These are phyloP conservation scores for Percopsis omiscomaycus DNA, from an alignment of 2,797 vertebrate species.

Conservation along the genomic window DNA sequence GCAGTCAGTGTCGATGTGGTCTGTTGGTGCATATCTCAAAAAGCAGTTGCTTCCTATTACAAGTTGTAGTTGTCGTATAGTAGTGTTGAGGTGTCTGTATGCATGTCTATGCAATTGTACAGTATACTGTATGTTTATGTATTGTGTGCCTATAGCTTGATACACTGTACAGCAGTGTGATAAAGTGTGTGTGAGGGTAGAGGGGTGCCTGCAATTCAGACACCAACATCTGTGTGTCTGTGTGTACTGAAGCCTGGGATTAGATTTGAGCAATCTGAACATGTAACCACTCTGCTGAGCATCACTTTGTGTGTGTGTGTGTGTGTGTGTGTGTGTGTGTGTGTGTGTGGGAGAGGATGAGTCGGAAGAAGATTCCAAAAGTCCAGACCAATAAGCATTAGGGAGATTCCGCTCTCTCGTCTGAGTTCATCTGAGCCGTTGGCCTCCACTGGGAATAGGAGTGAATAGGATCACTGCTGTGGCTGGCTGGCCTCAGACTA, in stretches of 20 bases:
- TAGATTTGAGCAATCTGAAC: slow-evolving; percentile 51
- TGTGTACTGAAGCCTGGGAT: slow-evolving; percentile 44
- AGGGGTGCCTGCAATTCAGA: slow-evolving; percentile 11
- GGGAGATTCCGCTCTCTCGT: slow-evolving; percentile 18
- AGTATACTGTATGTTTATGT: no score
- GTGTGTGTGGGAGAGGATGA: not conserved
- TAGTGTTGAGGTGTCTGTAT: no score
- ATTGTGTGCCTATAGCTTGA: no score
- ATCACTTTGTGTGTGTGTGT: slow-evolving; percentile 11
- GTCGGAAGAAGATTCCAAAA: slow-evolving; percentile 3
- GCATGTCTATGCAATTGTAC: no score
- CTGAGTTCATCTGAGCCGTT: slow-evolving; percentile 15
- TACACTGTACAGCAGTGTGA: not conserved
- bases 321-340: not conserved
- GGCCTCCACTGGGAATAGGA: slow-evolving; percentile 29
- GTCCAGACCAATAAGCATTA: slow-evolving; percentile 32
- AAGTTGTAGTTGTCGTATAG: no score
- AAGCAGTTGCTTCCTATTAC: no score
- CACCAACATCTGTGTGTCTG: slow-evolving; percentile 46
- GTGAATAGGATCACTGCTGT: slow-evolving; percentile 3
- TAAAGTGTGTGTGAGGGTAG: not conserved
- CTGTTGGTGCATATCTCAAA: no score
- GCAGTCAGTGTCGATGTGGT: no score
- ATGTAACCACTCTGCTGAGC: slow-evolving; percentile 37
- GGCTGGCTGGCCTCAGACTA: slow-evolving; percentile 1